These are phyloP conservation scores for Potamilus streckersoni DNA, from an alignment of 1,140 invertebrate species.

Conservation along the genomic window DNA sequence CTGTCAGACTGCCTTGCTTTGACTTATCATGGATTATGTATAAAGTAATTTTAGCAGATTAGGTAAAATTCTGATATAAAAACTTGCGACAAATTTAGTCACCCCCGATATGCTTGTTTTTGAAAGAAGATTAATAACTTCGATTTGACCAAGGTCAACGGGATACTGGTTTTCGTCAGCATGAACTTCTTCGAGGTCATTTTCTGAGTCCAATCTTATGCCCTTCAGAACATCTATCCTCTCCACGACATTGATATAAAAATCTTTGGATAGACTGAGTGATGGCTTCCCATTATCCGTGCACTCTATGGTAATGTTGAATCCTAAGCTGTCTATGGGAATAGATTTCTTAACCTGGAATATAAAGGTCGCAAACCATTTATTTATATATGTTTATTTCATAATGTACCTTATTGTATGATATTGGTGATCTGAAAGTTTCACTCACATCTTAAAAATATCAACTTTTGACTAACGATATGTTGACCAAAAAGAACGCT, in stretches of 20 bases:
- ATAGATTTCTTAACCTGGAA: too few species aligned
- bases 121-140: conserved; percentile 44
- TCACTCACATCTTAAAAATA: too few species aligned
- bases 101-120: conserved; percentile 31
- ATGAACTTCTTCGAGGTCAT: background rate
- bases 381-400: too few species aligned
- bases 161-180: conserved; percentile 38
- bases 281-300: too few species aligned
- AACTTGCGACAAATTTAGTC: background rate
- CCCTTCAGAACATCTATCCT: conserved; percentile 44
- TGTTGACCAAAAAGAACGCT: too few species aligned
- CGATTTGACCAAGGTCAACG: conserved; percentile 37
- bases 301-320: too few species aligned
- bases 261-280: background rate
- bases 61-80: background rate
- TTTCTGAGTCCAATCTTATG: conserved; percentile 14
- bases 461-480: too few species aligned
- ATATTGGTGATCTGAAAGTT: too few species aligned
- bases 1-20: too few species aligned
- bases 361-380: too few species aligned
- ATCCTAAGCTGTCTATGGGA: too few species aligned
- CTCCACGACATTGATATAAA: conserved; percentile 39
- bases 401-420: too few species aligned
- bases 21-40: background rate
- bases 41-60: background rate